Conservation (phyloP, 1,140 invertebrate genomes). For the Paracyclopina nana region DNA sequence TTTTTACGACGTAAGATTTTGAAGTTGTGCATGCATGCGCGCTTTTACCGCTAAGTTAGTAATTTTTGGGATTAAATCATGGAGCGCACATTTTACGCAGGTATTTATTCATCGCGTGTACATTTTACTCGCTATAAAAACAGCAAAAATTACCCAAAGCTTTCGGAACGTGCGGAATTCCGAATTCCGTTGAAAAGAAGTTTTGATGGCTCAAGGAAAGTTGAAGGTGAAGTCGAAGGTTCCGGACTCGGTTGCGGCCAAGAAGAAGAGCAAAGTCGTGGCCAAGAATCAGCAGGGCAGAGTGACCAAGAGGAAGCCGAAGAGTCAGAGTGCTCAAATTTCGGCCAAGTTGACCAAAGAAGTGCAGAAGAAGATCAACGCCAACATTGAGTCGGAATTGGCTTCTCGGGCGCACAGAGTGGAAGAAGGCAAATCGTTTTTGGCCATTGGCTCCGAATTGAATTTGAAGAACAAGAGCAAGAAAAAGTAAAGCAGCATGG, state of each 20-base stretch:
- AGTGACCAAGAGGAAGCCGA: slow-evolving; percentile 2
- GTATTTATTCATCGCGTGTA: too few relatives aligned
- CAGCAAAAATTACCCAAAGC: too few relatives aligned
- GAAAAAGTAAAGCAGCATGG: slow-evolving; percentile 1
- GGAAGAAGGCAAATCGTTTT: slow-evolving; percentile 7
- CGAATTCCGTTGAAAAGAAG: too few relatives aligned
- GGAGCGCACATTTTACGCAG: too few relatives aligned
- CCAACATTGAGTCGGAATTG: slow-evolving; percentile 7
- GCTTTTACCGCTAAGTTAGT: too few relatives aligned
- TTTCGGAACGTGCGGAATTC: too few relatives aligned
- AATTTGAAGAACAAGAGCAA: not conserved
- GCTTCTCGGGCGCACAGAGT: not conserved
- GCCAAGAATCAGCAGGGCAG: not conserved
- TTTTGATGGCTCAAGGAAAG: slow-evolving; percentile 1
- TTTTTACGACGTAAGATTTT: too few relatives aligned
- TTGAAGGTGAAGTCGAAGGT: not conserved
- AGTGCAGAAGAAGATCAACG: slow-evolving; percentile 5
- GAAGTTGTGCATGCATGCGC: too few relatives aligned
- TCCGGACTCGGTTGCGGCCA: not conserved
- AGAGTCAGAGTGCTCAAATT: not conserved
- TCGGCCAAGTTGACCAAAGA: not conserved
- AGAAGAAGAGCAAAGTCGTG: slow-evolving; percentile 1
- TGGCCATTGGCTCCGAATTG: not conserved
- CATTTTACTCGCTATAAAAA: too few relatives aligned
- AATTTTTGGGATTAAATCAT: too few relatives aligned